These are phyloP conservation scores for Cydia fagiglandana DNA, from an alignment of 1,140 invertebrate species.

Conservation along the genomic window DNA sequence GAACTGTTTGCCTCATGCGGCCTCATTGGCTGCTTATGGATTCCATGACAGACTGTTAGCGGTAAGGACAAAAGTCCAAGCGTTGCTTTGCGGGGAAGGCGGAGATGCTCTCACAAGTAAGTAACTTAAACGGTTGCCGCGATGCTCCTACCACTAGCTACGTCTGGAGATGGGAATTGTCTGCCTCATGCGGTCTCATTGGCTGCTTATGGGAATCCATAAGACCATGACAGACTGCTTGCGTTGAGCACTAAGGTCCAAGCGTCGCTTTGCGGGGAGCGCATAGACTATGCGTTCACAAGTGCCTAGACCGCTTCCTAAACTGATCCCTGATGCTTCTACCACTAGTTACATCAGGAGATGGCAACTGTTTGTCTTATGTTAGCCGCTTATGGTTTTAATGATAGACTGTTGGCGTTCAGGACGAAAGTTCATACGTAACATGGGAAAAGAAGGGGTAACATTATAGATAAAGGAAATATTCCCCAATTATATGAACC, in stretches of 20 bases:
- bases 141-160: too few species aligned
- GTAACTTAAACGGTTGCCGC: not conserved
- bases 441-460: slow-evolving; percentile 57
- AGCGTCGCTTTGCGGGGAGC: slow-evolving; percentile 81
- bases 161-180: too few species aligned
- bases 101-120: slow-evolving; percentile 59
- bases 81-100: slow-evolving; percentile 80
- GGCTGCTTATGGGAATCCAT: slow-evolving; percentile 96
- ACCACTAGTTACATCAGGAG: slow-evolving; percentile 85
- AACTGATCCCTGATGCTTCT: slow-evolving; percentile 46
- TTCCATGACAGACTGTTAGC: slow-evolving; percentile 93
- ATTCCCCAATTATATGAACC: too few species aligned
- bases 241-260: slow-evolving; percentile 90
- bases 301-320: slow-evolving; percentile 37
- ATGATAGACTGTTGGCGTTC: slow-evolving; percentile 91
- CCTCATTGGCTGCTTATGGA: slow-evolving; percentile 93
- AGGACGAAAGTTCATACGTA: slow-evolving; percentile 88
- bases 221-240: slow-evolving; percentile 91
- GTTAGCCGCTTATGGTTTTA: slow-evolving; percentile 95
- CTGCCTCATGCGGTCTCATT: slow-evolving; percentile 87
- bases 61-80: slow-evolving; percentile 89
- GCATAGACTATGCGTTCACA: slow-evolving; percentile 55
- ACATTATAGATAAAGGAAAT: too few species aligned
- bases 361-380: slow-evolving; percentile 95
- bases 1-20: slow-evolving; percentile 94